Conservation (phyloP, 2,797 vertebrate genomes). For the Gephyroberyx darwinii region DNA sequence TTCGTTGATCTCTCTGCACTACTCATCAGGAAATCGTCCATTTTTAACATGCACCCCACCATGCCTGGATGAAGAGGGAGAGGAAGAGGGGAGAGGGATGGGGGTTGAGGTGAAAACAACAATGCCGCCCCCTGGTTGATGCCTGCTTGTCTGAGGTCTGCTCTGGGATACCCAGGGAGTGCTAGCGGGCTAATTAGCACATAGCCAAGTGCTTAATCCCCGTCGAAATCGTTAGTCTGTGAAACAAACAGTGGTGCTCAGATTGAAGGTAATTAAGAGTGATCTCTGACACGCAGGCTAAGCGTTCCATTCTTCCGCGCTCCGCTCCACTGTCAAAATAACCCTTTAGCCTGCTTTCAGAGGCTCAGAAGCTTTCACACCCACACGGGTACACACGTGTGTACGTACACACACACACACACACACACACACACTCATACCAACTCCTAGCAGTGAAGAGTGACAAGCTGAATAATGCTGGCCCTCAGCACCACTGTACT, state of each 20-base stretch:
- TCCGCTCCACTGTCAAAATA: slow-evolving; percentile 40
- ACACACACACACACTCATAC: neutral
- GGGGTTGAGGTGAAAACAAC: slow-evolving; percentile 3
- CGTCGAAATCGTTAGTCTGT: slow-evolving; percentile 66
- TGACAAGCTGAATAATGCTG: neutral
- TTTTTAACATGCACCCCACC: no score
- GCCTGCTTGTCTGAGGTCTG: slow-evolving; percentile 48
- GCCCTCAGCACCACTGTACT: slow-evolving; percentile 4
- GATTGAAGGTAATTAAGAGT: slow-evolving; percentile 70
- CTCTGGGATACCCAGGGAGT: slow-evolving; percentile 50
- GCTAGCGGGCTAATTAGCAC: slow-evolving; percentile 68
- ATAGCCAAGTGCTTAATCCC: slow-evolving; percentile 69
- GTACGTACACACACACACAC: neutral
- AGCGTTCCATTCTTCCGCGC: slow-evolving; percentile 49
- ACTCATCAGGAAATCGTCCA: neutral
- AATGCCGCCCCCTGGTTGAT: slow-evolving; percentile 29
- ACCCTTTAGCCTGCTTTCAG: slow-evolving; percentile 18
- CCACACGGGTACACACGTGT: neutral
- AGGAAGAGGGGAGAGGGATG: neutral
- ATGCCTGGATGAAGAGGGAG: neutral
- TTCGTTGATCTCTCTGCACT: slow-evolving; percentile 2
- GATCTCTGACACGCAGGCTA: slow-evolving; percentile 68
- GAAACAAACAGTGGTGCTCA: slow-evolving; percentile 68
- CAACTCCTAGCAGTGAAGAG: neutral
- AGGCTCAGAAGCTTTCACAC: slow-evolving; percentile 1